Evolutionary conservation across 1,140 invertebrate genomes (phyloP).

Genomic region (Drosophila pallidifrons): DNA sequence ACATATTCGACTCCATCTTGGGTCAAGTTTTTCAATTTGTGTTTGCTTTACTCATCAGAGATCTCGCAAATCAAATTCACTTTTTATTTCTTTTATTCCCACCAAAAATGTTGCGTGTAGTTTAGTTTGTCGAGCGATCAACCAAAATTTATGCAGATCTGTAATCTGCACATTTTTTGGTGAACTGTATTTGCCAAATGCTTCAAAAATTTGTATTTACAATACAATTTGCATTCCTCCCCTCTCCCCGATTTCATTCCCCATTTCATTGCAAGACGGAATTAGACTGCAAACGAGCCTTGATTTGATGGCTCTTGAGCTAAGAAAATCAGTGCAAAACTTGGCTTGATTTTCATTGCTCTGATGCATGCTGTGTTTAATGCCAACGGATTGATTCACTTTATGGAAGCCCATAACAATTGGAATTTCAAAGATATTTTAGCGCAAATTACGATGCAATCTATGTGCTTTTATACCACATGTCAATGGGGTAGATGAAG

Average conservation of each 20-base stretch:
- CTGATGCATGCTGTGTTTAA: not conserved
- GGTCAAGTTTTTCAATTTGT: constrained; percentile 46
- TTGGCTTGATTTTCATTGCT: not conserved
- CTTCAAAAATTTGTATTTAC: not conserved
- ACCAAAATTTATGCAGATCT: constrained; percentile 28
- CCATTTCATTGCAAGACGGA: no score
- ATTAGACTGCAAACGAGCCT: no score
- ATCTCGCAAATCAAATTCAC: not conserved
- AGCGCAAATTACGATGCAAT: not conserved
- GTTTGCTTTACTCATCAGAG: not conserved
- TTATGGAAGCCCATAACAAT: not conserved
- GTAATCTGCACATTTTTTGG: not conserved
- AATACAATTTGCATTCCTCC: no score
- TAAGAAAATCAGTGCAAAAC: not conserved
- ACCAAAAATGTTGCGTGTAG: constrained; percentile 20
- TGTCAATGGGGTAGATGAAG: no score
- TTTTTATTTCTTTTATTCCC: constrained; percentile 10
- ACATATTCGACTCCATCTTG: constrained; percentile 2
- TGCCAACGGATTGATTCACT: constrained; percentile 2
- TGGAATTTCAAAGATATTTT: not conserved
- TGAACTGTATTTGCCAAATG: constrained; percentile 4
- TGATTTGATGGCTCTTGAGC: no score
- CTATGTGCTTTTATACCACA: no score
- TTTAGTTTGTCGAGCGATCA: constrained; percentile 9
- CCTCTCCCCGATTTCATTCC: no score